Percentiles rank a stretch among this genome's conserved stretches.
Evolutionary conservation across 2,113 vertebrate genomes (phyloP).

Genomic region (Cheirogaleus medius): DNA sequence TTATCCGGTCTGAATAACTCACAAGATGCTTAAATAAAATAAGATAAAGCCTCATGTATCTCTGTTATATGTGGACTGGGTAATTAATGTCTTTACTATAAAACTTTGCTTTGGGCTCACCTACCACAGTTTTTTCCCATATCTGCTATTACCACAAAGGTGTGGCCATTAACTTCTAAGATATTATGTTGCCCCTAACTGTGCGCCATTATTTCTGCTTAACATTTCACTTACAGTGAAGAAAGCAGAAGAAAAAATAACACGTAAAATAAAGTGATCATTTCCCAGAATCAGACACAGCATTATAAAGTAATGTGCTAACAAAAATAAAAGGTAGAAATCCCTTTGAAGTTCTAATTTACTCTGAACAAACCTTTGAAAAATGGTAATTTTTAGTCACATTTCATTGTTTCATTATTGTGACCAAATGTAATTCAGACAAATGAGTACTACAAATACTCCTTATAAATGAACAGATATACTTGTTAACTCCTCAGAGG

Average conservation of each 20-base stretch:
- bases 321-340: slow-evolving; percentile 30
- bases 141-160: not conserved
- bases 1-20: not conserved
- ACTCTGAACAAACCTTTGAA: not conserved
- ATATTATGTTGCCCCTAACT: not conserved
- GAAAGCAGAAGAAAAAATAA: not conserved
- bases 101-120: not conserved
- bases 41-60: not conserved
- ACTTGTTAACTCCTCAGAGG: not conserved
- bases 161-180: not conserved
- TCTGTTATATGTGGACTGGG: not conserved
- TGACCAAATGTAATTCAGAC: not conserved
- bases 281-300: slow-evolving; percentile 6
- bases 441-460: not conserved
- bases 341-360: not conserved
- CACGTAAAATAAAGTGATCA: not conserved
- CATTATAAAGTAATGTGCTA: not conserved
- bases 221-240: not conserved
- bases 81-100: not conserved
- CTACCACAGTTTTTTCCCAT: not conserved
- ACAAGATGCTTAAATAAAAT: not conserved
- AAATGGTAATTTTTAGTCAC: not conserved
- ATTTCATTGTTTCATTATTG: not conserved
- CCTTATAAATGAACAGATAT: not conserved
- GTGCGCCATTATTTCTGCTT: not conserved